phyloP scores from a whole-genome alignment of 2,888 invertebrate species.

The Silvanus unidentatus region DNA sequence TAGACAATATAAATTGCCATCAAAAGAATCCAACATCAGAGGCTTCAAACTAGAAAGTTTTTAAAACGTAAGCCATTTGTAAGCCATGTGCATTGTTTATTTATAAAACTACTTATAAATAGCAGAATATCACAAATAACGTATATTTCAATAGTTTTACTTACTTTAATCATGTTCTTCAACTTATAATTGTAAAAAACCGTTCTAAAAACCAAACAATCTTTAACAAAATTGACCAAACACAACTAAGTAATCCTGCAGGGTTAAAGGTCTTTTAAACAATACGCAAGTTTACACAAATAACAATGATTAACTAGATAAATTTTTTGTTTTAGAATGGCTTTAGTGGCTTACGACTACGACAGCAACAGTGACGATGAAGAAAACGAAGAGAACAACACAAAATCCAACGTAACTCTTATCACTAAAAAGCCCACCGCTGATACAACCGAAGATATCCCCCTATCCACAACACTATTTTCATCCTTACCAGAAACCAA shows the following conservation, averaged over 20 bases:
- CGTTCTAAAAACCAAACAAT: not conserved
- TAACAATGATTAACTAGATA: not conserved
- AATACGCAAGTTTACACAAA: no score
- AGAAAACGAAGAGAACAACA: constrained; percentile 18
- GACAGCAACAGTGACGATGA: constrained; percentile 29
- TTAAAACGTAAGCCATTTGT: no score
- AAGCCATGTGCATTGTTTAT: no score
- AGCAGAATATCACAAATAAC: no score
- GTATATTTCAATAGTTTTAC: constrained; percentile 1
- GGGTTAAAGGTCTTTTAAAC: no score
- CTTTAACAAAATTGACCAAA: no score
- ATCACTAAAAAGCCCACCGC: constrained; percentile 4
- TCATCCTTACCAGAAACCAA: constrained; percentile 29
- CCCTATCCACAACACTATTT: constrained; percentile 18
- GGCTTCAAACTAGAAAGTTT: no score
- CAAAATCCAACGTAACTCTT: constrained; percentile 5
- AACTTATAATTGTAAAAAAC: not conserved
- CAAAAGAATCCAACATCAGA: no score
- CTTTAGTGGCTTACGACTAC: constrained; percentile 35
- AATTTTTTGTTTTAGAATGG: no score
- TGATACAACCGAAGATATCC: not conserved
- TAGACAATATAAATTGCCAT: no score
- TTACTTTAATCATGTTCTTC: constrained; percentile 16
- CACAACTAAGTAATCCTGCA: no score
- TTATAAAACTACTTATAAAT: no score